phyloP scores from a whole-genome alignment of 2,113 vertebrate genomes.

The Notarius lentiginosus region DNA sequence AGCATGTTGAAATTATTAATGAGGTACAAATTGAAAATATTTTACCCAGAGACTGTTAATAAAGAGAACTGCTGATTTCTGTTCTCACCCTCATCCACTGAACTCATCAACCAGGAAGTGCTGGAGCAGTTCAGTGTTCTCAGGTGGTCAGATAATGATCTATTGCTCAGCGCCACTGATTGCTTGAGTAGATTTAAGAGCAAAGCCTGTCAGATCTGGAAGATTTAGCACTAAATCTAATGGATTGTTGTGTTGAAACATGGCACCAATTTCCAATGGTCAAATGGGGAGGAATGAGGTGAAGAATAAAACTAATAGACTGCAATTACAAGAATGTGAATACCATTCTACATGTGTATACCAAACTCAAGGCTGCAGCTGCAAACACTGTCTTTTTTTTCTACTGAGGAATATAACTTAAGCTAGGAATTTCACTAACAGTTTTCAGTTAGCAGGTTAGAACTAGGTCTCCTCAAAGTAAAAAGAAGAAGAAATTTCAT shows the following conservation, averaged over 20 bases:
- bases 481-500: no score
- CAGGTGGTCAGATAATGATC: constrained; percentile 6
- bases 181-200: neutral
- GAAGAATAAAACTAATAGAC: neutral
- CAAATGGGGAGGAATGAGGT: neutral
- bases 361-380: neutral
- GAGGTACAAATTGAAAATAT: neutral
- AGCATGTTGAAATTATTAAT: neutral
- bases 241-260: neutral
- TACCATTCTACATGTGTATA: no score
- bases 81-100: neutral
- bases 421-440: no score
- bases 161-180: neutral
- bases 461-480: no score
- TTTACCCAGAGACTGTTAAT: neutral
- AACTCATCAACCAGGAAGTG: neutral
- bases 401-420: no score
- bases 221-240: neutral
- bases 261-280: neutral
- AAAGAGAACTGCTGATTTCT: neutral
- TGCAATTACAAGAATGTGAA: neutral
- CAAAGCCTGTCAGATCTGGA: constrained; percentile 1
- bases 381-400: neutral
- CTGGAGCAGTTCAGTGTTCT: neutral
- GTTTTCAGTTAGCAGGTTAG: no score